phyloP scores from a whole-genome alignment of 2,797 vertebrate genomes.

The Buceros bicornis region DNA sequence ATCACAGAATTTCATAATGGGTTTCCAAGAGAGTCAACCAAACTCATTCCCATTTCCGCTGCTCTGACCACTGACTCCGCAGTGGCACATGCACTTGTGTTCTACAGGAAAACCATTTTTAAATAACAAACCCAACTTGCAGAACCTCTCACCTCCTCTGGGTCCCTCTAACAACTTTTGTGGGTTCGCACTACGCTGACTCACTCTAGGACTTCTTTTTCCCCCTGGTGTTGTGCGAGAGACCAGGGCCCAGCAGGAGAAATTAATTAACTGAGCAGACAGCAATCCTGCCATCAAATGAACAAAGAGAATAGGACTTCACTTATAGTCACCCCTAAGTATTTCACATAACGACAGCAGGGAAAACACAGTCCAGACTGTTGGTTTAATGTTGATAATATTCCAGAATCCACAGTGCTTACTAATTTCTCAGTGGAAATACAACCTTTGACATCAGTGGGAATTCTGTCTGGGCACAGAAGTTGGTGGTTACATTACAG shows the following conservation, averaged over 20 bases:
- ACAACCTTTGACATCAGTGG: conserved; percentile 44
- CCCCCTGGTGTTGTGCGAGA: neutral
- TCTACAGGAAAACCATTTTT: neutral
- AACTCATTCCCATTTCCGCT: neutral
- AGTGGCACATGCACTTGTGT: neutral
- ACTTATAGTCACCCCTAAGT: conserved; percentile 37
- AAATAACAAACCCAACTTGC: neutral
- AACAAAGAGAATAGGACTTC: conserved; percentile 44
- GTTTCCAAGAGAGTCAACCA: neutral
- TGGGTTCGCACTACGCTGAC: neutral
- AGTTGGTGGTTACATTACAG: neutral
- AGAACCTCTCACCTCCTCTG: neutral
- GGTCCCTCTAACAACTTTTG: conserved; percentile 10
- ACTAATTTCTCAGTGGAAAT: conserved; percentile 51
- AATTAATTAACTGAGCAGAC: conserved; percentile 58
- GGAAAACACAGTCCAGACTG: conserved; percentile 58
- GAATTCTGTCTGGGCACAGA: conserved; percentile 33
- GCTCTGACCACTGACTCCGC: neutral
- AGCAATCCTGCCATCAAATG: conserved; percentile 55
- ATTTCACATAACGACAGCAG: conserved; percentile 49
- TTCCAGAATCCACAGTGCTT: conserved; percentile 37
- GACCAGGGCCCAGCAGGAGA: neutral
- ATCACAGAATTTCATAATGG: neutral
- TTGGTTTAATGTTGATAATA: conserved; percentile 60
- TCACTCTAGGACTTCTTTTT: neutral